phyloP scores from a whole-genome alignment of 1,140 invertebrate species.

The Sycophaga agraensis region DNA sequence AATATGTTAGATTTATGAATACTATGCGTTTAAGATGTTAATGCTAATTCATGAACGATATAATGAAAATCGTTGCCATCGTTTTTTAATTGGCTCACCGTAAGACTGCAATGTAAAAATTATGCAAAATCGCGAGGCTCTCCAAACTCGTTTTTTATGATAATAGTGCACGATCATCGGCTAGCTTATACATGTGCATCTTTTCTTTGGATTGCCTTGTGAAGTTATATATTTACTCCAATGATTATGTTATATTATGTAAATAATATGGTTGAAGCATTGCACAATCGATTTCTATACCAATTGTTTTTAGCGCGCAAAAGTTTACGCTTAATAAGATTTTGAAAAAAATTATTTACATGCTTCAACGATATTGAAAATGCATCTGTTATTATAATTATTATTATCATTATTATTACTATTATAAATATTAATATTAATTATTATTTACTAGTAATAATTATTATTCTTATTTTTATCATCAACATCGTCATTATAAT shows the following conservation, averaged over 20 bases:
- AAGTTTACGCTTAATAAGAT: conserved; percentile 14
- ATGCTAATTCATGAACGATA: conserved; percentile 17
- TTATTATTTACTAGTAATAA: no score
- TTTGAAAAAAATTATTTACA: neutral
- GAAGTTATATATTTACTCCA: conserved; percentile 17
- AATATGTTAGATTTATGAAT: conserved; percentile 25
- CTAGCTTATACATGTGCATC: conserved; percentile 7
- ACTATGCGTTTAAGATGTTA: conserved; percentile 22
- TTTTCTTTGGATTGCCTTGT: conserved; percentile 19
- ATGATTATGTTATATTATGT: conserved; percentile 18
- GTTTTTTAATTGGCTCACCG: conserved; percentile 37
- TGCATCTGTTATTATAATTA: conserved; percentile 17
- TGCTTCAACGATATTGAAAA: conserved; percentile 25
- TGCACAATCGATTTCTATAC: conserved; percentile 9
- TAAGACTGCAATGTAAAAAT: conserved; percentile 44
- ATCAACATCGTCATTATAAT: conserved; percentile 2
- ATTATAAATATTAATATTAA: conserved; percentile 20
- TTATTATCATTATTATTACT: conserved; percentile 6
- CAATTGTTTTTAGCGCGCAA: conserved; percentile 24
- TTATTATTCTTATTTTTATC: conserved; percentile 18
- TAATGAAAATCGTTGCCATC: conserved; percentile 40
- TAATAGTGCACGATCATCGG: neutral
- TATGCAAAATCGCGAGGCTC: conserved; percentile 20
- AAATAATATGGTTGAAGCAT: conserved; percentile 24
- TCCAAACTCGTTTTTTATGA: conserved; percentile 14